Base-by-base conservation (phyloP, 2,888 invertebrate genomes). In the Anthoptus insignis region DNA sequence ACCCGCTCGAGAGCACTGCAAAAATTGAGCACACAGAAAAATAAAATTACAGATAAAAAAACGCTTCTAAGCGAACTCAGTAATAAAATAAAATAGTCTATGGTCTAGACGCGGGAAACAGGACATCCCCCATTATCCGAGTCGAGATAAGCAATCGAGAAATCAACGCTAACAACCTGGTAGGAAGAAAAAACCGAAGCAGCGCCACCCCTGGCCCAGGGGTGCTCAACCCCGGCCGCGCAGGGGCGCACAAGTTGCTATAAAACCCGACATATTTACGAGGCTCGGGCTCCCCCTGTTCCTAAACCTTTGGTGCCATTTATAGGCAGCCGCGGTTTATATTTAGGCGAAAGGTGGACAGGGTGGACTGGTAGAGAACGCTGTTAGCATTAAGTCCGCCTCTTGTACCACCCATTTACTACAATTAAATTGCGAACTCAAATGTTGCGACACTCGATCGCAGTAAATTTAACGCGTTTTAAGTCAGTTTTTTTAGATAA, bases 241-340 rank as follows among this genome's bases (percentile, higher is more conserved):
- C 72, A 79, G 82, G 85, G 87, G 84, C 70, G 83, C 79, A 77
- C 78, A 79, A 83, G 88, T 45, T 45, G 22, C 45, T 88, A 89
- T 90, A 89, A 88, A 88, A 88, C 81, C 82, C 85, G 89, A 90
- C 91, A 89, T 90, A 85, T 91, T 91, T 91, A 91, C 89, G 89
- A 91, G 84, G 78, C 74, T 74, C 77, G 76, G 74, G 81, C 79
- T 81, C 83, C 81, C 84, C 86, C 81, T 74, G 79, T 76, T 81
- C 37, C 21, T 61, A 24, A 45, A 16, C 22, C 32, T 27, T 34
- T 42, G 81, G 83, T 72, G 11, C 68, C 77, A 82, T 76, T 78
- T 67, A 74, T 34, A 63, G 72, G 75, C 70, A 68, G 22, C 3
- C 16, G 45, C 16, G 13, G 4, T 13, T 22, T 45, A 13, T 45